Evolutionary conservation across 2,888 invertebrate species (phyloP).

Genomic region (Dorcus hopei): DNA sequence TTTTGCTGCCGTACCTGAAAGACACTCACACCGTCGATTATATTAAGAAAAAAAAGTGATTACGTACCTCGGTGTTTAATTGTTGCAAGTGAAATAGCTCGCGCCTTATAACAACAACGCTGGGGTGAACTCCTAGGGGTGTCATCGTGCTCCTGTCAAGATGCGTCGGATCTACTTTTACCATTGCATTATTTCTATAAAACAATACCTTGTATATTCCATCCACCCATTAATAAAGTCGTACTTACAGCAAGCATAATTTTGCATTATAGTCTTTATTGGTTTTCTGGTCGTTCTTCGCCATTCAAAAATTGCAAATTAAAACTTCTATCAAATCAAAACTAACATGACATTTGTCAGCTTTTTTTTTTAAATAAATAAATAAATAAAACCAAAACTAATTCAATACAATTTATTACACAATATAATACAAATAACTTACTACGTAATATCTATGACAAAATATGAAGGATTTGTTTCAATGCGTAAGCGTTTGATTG

Average conservation of each 20-base stretch:
- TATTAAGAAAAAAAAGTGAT: neutral
- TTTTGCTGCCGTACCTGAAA: conserved; percentile 28
- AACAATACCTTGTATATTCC: neutral
- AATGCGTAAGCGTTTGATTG: conserved; percentile 1
- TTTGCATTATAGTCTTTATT: no score
- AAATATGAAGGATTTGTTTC: conserved; percentile 19
- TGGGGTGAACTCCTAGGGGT: conserved; percentile 31
- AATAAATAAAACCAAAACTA: no score
- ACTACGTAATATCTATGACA: conserved; percentile 20
- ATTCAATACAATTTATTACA: conserved; percentile 13
- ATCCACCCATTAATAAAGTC: no score
- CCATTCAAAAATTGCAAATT: no score
- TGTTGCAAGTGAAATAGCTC: conserved; percentile 23
- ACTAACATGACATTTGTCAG: no score
- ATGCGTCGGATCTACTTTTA: conserved; percentile 22
- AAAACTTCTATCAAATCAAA: no score
- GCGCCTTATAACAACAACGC: conserved; percentile 27
- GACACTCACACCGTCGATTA: neutral
- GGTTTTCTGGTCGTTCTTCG: no score
- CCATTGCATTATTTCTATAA: conserved; percentile 27
- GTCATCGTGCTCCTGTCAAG: conserved; percentile 22
- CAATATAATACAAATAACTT: conserved; percentile 23
- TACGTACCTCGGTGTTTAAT: conserved; percentile 3
- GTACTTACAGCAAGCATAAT: no score
- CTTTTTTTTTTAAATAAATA: no score